These are phyloP conservation scores for Drusus annulatus DNA, from an alignment of 1,140 invertebrate genomes.

Conservation along the genomic window DNA sequence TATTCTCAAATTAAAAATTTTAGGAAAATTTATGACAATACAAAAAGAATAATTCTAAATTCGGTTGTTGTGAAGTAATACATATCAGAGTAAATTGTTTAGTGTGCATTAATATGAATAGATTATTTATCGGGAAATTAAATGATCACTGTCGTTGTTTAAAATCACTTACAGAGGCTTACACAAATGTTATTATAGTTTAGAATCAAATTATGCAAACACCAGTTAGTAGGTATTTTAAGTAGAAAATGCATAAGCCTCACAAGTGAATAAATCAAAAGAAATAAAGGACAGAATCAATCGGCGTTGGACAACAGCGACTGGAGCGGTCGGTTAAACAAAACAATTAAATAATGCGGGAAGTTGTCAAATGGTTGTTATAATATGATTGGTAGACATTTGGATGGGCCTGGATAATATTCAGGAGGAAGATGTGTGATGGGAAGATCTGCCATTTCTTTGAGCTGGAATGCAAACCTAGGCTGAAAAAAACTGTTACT, in stretches of 20 bases:
- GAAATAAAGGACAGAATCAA: constrained; percentile 27
- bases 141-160: constrained; percentile 15
- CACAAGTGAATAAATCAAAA: neutral
- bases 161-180: constrained; percentile 21
- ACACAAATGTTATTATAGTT: neutral
- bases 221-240: constrained; percentile 16
- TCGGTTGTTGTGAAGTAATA: no score
- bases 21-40: no score
- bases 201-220: neutral
- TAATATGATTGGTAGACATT: constrained; percentile 23
- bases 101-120: no score
- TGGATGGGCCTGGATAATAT: constrained; percentile 34
- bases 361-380: constrained; percentile 33
- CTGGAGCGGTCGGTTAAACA: constrained; percentile 30
- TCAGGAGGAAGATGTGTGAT: constrained; percentile 28
- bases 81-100: no score
- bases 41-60: no score
- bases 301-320: constrained; percentile 32
- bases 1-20: no score
- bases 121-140: neutral
- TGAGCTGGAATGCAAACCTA: constrained; percentile 21
- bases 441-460: neutral
- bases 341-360: constrained; percentile 24
- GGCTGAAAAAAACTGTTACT: constrained; percentile 36
- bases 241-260: neutral